Percentiles rank a stretch among this genome's conserved stretches.
These are phyloP conservation scores for Leptatherina wallacei DNA, from an alignment of 2,797 vertebrate species.

Conservation along the genomic window DNA sequence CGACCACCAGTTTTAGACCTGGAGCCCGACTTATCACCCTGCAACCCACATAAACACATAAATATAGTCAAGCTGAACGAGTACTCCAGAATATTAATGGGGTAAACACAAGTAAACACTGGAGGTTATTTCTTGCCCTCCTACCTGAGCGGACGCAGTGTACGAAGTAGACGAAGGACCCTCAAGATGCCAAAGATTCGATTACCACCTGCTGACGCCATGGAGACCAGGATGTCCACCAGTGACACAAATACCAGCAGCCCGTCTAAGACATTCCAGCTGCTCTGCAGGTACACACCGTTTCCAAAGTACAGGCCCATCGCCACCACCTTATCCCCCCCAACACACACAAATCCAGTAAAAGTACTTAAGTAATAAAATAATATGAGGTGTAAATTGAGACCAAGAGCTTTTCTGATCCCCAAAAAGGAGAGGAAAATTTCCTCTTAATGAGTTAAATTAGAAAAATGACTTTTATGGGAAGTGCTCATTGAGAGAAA, in stretches of 20 bases:
- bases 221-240: conserved; percentile 94
- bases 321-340: conserved; percentile 87
- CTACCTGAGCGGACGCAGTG: conserved; percentile 93
- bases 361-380: conserved; percentile 42
- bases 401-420: conserved; percentile 40
- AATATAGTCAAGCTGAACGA: conserved; percentile 10
- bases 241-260: conserved; percentile 94
- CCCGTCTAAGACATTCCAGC: conserved; percentile 96
- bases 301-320: conserved; percentile 91
- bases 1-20: conserved; percentile 94
- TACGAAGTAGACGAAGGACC: conserved; percentile 92
- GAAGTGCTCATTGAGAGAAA: conserved; percentile 28
- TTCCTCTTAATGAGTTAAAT: conserved; percentile 33
- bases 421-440: conserved; percentile 42
- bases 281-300: conserved; percentile 93
- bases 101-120: not conserved
- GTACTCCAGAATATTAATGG: not conserved
- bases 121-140: not conserved
- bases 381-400: conserved; percentile 33
- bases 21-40: conserved; percentile 97
- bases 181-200: conserved; percentile 95
- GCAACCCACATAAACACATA: conserved; percentile 34
- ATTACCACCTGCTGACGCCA: conserved; percentile 90
- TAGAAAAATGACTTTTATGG: conserved; percentile 31
- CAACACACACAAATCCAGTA: conserved; percentile 17